Base-by-base conservation (phyloP, 2,888 invertebrate genomes). In the Latrodectus hesperus region DNA sequence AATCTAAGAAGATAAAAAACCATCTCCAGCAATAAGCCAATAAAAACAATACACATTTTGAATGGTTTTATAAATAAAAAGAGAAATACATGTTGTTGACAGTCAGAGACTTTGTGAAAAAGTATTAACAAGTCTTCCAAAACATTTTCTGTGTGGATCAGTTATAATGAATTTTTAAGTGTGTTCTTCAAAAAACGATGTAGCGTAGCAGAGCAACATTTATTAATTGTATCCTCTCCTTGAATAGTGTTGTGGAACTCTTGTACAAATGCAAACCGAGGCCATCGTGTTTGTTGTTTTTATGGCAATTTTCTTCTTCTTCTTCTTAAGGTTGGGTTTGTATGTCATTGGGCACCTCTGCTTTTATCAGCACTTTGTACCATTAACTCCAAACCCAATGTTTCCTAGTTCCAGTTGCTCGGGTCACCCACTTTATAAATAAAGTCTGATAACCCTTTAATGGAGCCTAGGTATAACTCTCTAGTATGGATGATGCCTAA, bases 1-100 rank as follows among this genome's bases (percentile, higher is more conserved):
- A 71, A 89, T 76, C 64, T 89, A 90, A 64, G 89, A 90, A 22
- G 90, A 90, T 70, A 89, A 88, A 65, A 90, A 90, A 67, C 83
- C 89, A 49, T 89, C 89, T 79, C 89, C 89, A 80, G 84, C 89
- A 55, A 89, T 89, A 53, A 89, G 83, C 80, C 89, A 89, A 72
- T n/a, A 79, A 80, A 74, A 49, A 17, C 49, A 16, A 16, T 5
- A 68, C 9, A 68, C 22, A 73, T 26, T n/a, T 22, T 16, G 22
- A n/a, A 53, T n/a, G 14, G 9, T 8, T 26, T 67, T 52, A 17
- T 70, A 10, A 1, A 9, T 51, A 53, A 22, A 5, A 67, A 53
- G 38, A 68, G 17, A 53, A 52, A 60, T 17, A 38, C 12, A 12
- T 60, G 11, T 26, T 22, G 17, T 17, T 26, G 67, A 22, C 67